Evolutionary conservation across 2,888 invertebrate genomes (phyloP).

Genomic region (Polymixis lichenea): DNA sequence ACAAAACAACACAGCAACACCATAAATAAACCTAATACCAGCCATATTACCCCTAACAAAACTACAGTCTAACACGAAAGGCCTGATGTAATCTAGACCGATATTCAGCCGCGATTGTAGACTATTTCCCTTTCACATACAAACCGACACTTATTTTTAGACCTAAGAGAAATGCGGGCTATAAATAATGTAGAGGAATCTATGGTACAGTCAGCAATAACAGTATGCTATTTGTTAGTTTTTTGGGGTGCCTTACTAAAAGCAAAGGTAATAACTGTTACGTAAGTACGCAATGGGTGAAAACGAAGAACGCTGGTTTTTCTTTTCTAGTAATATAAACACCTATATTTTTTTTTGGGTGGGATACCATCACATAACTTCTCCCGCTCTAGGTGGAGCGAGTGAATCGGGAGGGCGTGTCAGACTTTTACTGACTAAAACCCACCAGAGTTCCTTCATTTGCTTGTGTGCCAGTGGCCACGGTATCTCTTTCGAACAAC

Average conservation of each 20-base stretch:
- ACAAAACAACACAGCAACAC: neutral
- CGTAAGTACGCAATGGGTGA: neutral
- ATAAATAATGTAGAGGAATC: constrained; percentile 9
- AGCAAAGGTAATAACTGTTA: neutral
- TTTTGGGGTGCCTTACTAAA: no score
- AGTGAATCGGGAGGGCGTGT: no score
- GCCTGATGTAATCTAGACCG: constrained; percentile 33
- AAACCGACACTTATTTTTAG: constrained; percentile 36
- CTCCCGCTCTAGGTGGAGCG: no score
- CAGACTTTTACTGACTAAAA: no score
- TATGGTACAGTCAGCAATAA: constrained; percentile 10
- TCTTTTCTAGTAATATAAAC: no score
- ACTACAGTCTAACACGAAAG: constrained; percentile 38
- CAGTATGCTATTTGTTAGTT: neutral
- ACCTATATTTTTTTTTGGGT: no score
- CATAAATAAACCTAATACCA: constrained; percentile 26
- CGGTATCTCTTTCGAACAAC: no score
- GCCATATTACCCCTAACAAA: constrained; percentile 29
- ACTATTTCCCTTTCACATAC: constrained; percentile 31
- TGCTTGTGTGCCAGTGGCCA: no score
- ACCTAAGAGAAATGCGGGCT: constrained; percentile 15
- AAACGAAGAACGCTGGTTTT: no score
- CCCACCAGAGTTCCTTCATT: no score
- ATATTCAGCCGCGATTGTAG: constrained; percentile 25
- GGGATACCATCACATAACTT: no score